Conservation (phyloP, 2,888 invertebrate species). For the Standfussiana lucernea region DNA sequence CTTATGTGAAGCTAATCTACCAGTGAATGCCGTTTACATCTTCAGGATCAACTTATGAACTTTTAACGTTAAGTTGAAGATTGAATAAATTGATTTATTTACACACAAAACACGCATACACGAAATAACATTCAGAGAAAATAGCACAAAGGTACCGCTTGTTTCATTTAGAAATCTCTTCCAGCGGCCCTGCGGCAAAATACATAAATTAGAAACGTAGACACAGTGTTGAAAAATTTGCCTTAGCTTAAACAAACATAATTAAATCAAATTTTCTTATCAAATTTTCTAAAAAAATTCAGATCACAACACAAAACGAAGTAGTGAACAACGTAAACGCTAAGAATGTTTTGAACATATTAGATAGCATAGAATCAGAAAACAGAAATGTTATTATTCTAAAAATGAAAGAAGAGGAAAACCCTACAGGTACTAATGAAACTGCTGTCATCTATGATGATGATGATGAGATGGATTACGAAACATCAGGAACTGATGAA, state of each 20-base stretch:
- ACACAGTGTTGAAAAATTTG: too few species aligned
- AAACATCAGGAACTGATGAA: not conserved
- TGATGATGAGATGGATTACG: not conserved
- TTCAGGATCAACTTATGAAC: not conserved
- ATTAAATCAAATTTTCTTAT: too few species aligned
- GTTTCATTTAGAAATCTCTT: too few species aligned
- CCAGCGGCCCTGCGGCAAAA: too few species aligned
- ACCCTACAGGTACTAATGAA: not conserved
- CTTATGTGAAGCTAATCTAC: not conserved
- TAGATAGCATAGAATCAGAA: not conserved
- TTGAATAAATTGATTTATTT: not conserved
- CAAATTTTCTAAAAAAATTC: not conserved
- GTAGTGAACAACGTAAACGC: not conserved
- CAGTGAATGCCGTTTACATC: not conserved
- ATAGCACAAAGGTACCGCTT: too few species aligned
- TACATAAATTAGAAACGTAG: too few species aligned
- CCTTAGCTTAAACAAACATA: too few species aligned
- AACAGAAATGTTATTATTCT: conserved; percentile 9
- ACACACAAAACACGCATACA: too few species aligned
- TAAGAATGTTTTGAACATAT: conserved; percentile 4
- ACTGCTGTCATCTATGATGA: not conserved
- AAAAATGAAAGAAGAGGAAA: not conserved
- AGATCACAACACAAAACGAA: conserved; percentile 15
- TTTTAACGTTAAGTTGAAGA: not conserved
- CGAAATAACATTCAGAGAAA: too few species aligned